phyloP scores from a whole-genome alignment of 2,113 vertebrate genomes.

The Silurus glanis region DNA sequence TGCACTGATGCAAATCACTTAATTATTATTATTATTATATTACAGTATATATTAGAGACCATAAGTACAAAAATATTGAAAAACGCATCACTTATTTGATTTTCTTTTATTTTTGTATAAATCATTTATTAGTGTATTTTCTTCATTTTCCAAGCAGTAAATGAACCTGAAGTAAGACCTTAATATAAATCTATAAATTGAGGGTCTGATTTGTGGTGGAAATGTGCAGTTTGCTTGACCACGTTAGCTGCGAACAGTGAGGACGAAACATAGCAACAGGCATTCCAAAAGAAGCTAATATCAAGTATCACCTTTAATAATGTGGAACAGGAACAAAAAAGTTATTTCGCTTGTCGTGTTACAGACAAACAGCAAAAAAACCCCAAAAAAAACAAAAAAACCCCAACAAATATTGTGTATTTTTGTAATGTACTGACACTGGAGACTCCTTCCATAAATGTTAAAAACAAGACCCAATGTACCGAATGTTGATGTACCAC shows the following conservation, averaged over 20 bases:
- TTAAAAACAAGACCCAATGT: neutral
- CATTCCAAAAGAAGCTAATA: too few relatives aligned
- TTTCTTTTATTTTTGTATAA: neutral
- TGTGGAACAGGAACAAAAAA: neutral
- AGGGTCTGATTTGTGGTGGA: neutral
- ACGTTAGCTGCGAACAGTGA: neutral
- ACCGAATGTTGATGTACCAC: too few relatives aligned
- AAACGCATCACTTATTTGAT: neutral
- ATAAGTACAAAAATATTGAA: too few relatives aligned
- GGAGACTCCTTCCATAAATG: neutral
- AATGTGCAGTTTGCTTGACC: neutral
- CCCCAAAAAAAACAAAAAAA: too few relatives aligned
- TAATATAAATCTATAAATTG: neutral
- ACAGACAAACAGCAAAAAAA: too few relatives aligned
- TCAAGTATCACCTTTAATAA: neutral
- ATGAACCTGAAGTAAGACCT: neutral
- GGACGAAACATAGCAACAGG: neutral
- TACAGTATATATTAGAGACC: too few relatives aligned
- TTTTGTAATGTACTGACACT: neutral
- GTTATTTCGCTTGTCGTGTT: too few relatives aligned
- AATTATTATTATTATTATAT: too few relatives aligned
- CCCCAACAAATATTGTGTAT: too few relatives aligned
- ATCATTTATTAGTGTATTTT: neutral
- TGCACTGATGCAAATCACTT: too few relatives aligned
- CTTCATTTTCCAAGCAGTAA: neutral